These are phyloP conservation scores for Ochotona curzoniae DNA, from an alignment of 2,113 vertebrate genomes.

Conservation along the genomic window DNA sequence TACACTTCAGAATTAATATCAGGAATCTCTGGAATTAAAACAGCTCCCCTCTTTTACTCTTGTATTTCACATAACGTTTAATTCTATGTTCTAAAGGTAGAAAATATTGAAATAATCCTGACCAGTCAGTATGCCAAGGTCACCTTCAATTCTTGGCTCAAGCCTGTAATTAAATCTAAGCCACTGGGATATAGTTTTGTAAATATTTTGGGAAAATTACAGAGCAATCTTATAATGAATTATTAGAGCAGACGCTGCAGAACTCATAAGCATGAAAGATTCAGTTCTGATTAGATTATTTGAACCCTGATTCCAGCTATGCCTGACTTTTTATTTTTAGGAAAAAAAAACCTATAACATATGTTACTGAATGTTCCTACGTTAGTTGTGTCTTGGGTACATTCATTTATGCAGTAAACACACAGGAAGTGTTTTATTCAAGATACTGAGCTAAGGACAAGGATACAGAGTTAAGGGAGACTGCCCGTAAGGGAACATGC, in stretches of 20 bases:
- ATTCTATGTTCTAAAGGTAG: background rate
- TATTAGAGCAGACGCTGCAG: background rate
- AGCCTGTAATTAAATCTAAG: constrained; percentile 13
- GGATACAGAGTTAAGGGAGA: background rate
- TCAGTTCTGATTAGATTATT: background rate
- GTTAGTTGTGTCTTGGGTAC: background rate
- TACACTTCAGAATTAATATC: background rate
- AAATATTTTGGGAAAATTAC: constrained; percentile 13
- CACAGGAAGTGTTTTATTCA: background rate
- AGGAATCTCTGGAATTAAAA: background rate
- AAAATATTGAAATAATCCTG: background rate
- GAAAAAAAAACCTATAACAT: no score
- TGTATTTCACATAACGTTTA: background rate
- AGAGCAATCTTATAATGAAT: background rate
- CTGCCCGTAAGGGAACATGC: no score
- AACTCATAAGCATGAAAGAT: background rate
- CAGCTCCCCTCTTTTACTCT: background rate
- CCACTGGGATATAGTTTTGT: background rate
- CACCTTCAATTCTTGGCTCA: background rate
- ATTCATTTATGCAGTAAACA: background rate
- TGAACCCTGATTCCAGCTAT: background rate
- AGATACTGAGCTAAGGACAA: background rate
- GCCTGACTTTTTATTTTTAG: background rate
- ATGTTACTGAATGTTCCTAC: background rate
- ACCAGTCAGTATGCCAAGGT: background rate